A percentile compares a stretch with the other conserved stretches of the same genome.
These are phyloP conservation scores for Champsocephalus gunnari DNA, from an alignment of 2,797 vertebrate genomes.

Conservation along the genomic window DNA sequence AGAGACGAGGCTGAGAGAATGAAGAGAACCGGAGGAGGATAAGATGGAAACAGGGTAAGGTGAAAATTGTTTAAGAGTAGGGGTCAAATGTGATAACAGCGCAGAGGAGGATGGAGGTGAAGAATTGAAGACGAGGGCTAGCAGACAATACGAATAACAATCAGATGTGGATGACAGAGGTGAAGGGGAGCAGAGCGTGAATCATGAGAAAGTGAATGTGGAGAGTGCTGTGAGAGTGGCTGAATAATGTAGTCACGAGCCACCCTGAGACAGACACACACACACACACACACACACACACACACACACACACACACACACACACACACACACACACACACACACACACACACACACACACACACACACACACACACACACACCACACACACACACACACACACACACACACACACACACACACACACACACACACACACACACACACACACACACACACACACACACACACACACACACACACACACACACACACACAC, in stretches of 20 bases:
- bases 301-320: not conserved
- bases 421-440: slow-evolving; percentile 12
- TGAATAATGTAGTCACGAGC: slow-evolving; percentile 58
- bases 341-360: slow-evolving; percentile 5
- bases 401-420: slow-evolving; percentile 13
- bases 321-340: not conserved
- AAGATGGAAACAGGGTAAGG: slow-evolving; percentile 2
- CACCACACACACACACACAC: slow-evolving; percentile 13
- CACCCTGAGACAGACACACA: slow-evolving; percentile 22
- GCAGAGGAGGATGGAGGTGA: slow-evolving; percentile 3
- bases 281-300: slow-evolving; percentile 2
- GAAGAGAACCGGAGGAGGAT: not conserved
- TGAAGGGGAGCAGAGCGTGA: slow-evolving; percentile 19
- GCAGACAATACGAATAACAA: slow-evolving; percentile 8
- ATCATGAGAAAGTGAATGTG: slow-evolving; percentile 43
- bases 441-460: slow-evolving; percentile 6
- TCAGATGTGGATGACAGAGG: slow-evolving; percentile 20
- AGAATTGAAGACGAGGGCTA: slow-evolving; percentile 4
- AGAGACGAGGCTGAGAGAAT: not conserved
- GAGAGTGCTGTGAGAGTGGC: slow-evolving; percentile 18
- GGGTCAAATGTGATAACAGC: not conserved
- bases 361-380: slow-evolving; percentile 13
- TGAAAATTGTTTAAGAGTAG: not conserved
- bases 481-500: not conserved
- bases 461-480: slow-evolving; percentile 10